These are phyloP conservation scores for Jacana jacana DNA, from an alignment of 2,113 vertebrate genomes.

Conservation along the genomic window DNA sequence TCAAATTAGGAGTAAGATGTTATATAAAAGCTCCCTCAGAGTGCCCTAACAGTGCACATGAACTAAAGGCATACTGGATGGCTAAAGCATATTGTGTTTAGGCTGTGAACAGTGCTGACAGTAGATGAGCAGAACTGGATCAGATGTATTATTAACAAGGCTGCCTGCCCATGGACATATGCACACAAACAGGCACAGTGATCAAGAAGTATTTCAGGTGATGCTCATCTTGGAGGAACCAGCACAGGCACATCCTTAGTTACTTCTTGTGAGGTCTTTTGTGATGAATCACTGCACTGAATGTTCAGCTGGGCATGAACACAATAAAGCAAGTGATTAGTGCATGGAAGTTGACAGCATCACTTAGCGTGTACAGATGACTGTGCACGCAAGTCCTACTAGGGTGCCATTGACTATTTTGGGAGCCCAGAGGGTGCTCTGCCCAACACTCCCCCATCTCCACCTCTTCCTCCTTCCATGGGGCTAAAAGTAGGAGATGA, in stretches of 20 bases:
- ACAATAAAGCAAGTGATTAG: accelerated
- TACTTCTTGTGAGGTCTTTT: not conserved
- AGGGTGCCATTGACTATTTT: not conserved
- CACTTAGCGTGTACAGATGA: not conserved
- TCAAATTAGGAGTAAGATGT: not conserved
- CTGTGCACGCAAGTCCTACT: not conserved
- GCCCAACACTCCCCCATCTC: not conserved
- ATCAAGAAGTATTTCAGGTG: not conserved
- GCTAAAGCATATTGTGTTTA: not conserved
- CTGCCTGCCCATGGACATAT: not conserved
- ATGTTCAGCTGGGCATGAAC: not conserved
- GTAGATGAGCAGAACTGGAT: not conserved
- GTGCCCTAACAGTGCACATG: too few relatives aligned
- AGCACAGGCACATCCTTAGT: not conserved
- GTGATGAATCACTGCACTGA: not conserved
- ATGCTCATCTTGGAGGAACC: not conserved
- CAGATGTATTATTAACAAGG: not conserved
- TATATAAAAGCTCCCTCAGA: not conserved
- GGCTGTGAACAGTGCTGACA: not conserved
- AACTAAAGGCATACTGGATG: not conserved
- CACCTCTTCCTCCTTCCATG: not conserved
- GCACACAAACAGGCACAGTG: not conserved
- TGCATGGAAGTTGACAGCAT: accelerated
- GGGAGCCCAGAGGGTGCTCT: not conserved
- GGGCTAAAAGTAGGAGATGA: not conserved